phyloP scores from a whole-genome alignment of 2,113 vertebrate genomes.

The Burhinus oedicnemus region DNA sequence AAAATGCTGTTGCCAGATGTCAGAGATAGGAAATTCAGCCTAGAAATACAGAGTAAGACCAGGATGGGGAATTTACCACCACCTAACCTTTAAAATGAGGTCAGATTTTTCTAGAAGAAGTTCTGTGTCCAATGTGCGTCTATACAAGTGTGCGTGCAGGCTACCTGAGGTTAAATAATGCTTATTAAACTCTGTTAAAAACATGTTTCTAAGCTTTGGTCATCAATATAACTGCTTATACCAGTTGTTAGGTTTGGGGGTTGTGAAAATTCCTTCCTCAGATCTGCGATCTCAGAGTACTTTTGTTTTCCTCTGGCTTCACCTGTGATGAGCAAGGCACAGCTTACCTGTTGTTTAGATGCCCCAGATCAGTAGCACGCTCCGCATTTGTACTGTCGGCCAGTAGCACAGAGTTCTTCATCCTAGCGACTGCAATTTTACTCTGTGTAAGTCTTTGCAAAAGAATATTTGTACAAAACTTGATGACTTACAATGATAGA shows the following conservation, averaged over 20 bases:
- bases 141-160: not conserved
- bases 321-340: not conserved
- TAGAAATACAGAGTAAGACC: not conserved
- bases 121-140: not conserved
- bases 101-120: not conserved
- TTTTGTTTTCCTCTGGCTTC: not conserved
- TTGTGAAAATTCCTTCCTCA: not conserved
- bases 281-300: fast-evolving
- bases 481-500: not conserved
- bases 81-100: not conserved
- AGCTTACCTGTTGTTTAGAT: not conserved
- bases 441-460: not conserved
- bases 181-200: not conserved
- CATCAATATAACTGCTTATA: not conserved
- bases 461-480: not conserved
- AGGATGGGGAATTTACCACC: not conserved
- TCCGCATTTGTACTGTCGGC: fast-evolving
- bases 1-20: not conserved
- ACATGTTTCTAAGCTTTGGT: not conserved
- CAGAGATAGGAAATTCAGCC: not conserved
- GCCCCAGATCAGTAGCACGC: not conserved
- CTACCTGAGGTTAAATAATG: not conserved
- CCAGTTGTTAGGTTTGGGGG: not conserved
- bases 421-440: not conserved
- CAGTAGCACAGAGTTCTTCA: not conserved